Conservation (phyloP, 2,888 invertebrate genomes). For the Volucella zonaria region DNA sequence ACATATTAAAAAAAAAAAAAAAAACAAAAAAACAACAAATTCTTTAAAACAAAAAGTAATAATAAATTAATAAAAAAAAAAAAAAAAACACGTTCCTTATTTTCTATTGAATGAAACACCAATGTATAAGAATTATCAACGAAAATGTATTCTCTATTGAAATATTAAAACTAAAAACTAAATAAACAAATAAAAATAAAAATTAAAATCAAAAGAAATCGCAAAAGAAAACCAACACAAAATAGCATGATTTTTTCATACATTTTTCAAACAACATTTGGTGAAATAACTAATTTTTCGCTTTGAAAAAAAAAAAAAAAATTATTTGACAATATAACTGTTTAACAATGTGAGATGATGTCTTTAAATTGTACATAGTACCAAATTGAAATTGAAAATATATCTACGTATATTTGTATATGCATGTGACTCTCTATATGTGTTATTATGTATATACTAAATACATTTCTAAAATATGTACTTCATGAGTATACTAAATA, state of each 20-base stretch:
- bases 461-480: conserved; percentile 29
- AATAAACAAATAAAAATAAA: conserved; percentile 23
- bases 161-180: neutral
- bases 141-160: conserved; percentile 31
- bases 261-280: neutral
- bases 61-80: neutral
- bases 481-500: conserved; percentile 28
- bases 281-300: conserved; percentile 10
- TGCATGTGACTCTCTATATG: conserved; percentile 2
- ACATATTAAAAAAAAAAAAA: neutral
- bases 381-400: conserved; percentile 37
- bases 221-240: conserved; percentile 8
- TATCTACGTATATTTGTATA: neutral
- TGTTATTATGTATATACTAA: neutral
- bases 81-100: conserved; percentile 59
- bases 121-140: conserved; percentile 54
- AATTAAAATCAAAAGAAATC: conserved; percentile 15
- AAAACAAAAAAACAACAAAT: conserved; percentile 27
- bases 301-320: conserved; percentile 45
- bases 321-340: conserved; percentile 65
- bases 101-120: conserved; percentile 47
- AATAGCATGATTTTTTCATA: conserved; percentile 13
- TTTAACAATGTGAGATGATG: conserved; percentile 37
- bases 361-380: conserved; percentile 64
- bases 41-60: conserved; percentile 22